Conservation (phyloP, 2,113 vertebrate species). For the Silurus asotus region DNA sequence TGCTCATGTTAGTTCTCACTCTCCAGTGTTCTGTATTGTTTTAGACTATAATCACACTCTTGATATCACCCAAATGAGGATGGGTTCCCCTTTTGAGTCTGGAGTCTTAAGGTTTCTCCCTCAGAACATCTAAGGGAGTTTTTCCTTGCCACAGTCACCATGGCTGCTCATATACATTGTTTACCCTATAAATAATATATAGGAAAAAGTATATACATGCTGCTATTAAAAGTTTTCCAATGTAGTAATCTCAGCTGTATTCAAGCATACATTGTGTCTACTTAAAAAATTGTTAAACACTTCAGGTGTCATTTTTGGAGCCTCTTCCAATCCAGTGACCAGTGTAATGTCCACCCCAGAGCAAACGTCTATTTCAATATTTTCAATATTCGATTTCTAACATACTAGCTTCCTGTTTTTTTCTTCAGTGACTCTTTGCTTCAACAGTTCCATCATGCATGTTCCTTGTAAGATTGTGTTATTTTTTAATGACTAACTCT, state of each 20-base stretch:
- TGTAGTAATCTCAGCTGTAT: not conserved
- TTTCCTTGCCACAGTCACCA: too few species aligned
- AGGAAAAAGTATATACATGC: not conserved
- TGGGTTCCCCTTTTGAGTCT: too few species aligned
- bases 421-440: not conserved
- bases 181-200: too few species aligned
- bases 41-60: too few species aligned
- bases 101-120: too few species aligned
- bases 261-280: not conserved
- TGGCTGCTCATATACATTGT: too few species aligned
- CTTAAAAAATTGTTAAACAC: not conserved
- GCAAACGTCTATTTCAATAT: too few species aligned
- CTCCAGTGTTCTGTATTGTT: too few species aligned
- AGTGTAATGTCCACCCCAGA: not conserved
- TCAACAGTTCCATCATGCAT: not conserved
- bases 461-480: not conserved
- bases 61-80: too few species aligned
- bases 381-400: too few species aligned
- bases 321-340: not conserved
- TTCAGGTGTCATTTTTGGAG: not conserved
- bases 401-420: not conserved
- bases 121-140: too few species aligned
- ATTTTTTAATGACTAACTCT: not conserved
- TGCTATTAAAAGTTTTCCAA: not conserved
- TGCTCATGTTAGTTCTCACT: too few species aligned